Conservation (phyloP, 2,113 vertebrate species). For the Stomatorhinus ivindoensis region DNA sequence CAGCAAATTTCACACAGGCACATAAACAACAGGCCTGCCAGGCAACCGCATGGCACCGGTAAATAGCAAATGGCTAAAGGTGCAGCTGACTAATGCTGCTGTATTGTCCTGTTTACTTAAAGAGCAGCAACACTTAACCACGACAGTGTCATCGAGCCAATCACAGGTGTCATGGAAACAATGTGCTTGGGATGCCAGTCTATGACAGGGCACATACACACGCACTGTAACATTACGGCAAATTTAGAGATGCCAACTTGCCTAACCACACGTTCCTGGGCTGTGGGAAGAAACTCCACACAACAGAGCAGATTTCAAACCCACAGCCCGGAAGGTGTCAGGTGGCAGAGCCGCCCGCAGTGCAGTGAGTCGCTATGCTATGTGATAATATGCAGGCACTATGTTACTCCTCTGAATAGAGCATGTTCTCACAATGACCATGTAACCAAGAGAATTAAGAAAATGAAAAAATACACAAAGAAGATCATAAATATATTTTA, state of each 20-base stretch:
- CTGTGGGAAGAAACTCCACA: neutral
- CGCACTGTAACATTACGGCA: neutral
- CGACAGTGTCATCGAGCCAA: neutral
- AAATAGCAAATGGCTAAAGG: neutral
- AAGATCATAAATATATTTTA: neutral
- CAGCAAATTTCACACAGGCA: neutral
- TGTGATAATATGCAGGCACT: neutral
- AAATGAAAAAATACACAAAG: neutral
- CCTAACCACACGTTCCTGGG: neutral
- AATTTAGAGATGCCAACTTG: neutral
- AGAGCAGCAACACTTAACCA: neutral
- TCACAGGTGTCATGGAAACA: neutral
- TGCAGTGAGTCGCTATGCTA: neutral
- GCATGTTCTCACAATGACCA: neutral
- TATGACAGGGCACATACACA: neutral
- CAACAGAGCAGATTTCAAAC: neutral
- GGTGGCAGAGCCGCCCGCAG: neutral
- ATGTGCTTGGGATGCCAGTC: neutral
- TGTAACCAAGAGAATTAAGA: neutral
- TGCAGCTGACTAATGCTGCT: neutral
- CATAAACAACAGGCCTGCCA: neutral
- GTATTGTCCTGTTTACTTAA: neutral
- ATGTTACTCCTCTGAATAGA: neutral
- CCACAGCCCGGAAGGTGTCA: neutral
- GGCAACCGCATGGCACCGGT: too few relatives aligned